phyloP scores from a whole-genome alignment of 1,140 invertebrate genomes.

The Bombus soroeensis region DNA sequence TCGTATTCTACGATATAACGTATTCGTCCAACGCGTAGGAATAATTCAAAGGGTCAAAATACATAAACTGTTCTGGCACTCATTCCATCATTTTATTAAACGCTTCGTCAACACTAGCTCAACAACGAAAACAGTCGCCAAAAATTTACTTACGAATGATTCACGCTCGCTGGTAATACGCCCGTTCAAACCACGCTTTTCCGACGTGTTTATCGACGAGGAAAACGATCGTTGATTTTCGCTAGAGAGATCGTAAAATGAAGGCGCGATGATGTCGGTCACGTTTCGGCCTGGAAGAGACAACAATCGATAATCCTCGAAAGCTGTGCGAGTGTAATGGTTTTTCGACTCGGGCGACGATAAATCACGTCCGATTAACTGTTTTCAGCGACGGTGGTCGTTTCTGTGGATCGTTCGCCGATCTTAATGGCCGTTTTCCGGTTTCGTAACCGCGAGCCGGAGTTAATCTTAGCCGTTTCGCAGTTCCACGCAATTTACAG shows the following conservation, averaged over 20 bases:
- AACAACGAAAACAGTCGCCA: neutral
- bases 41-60: neutral
- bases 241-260: neutral
- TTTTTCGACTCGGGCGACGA: slow-evolving; percentile 16
- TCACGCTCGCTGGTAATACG: neutral
- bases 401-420: slow-evolving; percentile 50
- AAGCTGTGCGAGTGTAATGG: neutral
- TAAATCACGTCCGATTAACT: slow-evolving; percentile 55
- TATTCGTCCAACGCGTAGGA: neutral
- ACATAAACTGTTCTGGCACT: neutral
- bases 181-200: neutral
- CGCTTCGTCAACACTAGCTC: neutral
- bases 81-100: neutral
- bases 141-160: neutral
- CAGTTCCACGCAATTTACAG: slow-evolving; percentile 28
- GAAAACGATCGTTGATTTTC: neutral
- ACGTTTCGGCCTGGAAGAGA: neutral
- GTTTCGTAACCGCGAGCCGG: slow-evolving; percentile 45
- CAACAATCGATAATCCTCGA: slow-evolving; percentile 31
- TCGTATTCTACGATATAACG: neutral
- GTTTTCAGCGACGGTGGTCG: slow-evolving; percentile 41
- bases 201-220: neutral
- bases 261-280: neutral
- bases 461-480: slow-evolving; percentile 58
- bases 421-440: slow-evolving; percentile 58